Evolutionary conservation across 1,140 invertebrate genomes (phyloP).

Genomic region (Drosophila lacertosa): DNA sequence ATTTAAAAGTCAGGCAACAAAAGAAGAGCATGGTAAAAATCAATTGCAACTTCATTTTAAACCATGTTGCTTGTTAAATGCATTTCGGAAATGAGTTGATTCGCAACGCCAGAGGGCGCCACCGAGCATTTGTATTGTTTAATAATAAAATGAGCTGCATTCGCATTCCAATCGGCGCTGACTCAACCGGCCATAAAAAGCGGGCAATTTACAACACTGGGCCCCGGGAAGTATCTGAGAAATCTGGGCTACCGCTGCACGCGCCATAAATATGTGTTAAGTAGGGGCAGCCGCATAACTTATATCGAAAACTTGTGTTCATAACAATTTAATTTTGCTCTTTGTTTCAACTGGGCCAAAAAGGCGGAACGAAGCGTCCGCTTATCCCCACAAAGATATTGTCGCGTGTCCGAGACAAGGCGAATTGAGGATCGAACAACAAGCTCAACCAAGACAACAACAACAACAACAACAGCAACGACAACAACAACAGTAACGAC

Average conservation of each 20-base stretch:
- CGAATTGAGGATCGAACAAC: conserved; percentile 45
- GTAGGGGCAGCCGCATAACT: conserved; percentile 58
- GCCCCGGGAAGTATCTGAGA: conserved; percentile 61
- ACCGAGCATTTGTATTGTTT: conserved; percentile 17
- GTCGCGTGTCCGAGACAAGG: conserved; percentile 79
- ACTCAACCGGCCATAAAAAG: conserved; percentile 53
- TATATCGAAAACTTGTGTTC: conserved; percentile 80
- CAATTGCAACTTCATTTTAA: too few relatives aligned
- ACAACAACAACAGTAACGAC: conserved; percentile 5
- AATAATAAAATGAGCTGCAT: conserved; percentile 10
- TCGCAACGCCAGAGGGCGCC: conserved; percentile 30
- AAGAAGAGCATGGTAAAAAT: too few relatives aligned
- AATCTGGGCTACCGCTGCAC: conserved; percentile 78
- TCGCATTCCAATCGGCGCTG: conserved; percentile 30
- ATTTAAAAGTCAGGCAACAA: too few relatives aligned
- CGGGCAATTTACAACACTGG: conserved; percentile 64
- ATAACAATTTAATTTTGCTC: conserved; percentile 83
- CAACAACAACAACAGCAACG: conserved; percentile 41
- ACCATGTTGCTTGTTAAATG: too few relatives aligned
- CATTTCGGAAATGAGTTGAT: conserved; percentile 8
- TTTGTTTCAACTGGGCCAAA: conserved; percentile 59
- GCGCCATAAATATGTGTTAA: conserved; percentile 82
- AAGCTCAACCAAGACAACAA: conserved; percentile 39
- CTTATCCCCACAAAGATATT: conserved; percentile 58
- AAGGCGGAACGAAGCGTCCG: conserved; percentile 34